phyloP scores from a whole-genome alignment of 1,140 invertebrate genomes.

The Coptotermes formosanus region DNA sequence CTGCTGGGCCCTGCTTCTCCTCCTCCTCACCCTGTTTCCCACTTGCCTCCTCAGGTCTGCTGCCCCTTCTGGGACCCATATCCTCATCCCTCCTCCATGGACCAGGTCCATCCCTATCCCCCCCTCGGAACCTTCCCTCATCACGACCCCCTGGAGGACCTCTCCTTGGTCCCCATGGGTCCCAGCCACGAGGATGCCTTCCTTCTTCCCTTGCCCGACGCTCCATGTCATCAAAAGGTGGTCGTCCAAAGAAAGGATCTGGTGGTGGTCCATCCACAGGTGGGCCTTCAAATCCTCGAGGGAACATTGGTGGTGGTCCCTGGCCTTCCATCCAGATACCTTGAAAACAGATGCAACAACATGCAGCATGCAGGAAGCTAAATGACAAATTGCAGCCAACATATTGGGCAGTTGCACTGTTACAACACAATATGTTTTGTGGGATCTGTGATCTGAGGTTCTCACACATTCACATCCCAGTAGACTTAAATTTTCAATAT shows the following conservation, averaged over 20 bases:
- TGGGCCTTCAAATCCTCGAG: constrained; percentile 32
- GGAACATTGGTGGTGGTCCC: constrained; percentile 40
- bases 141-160: background rate
- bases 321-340: constrained; percentile 40
- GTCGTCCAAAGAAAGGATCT: constrained; percentile 45
- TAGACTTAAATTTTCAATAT: too few species aligned
- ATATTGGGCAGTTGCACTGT: background rate
- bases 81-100: constrained; percentile 5
- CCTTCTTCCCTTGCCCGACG: constrained; percentile 33
- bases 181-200: constrained; percentile 21
- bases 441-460: too few species aligned
- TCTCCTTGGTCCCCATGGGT: background rate
- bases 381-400: background rate
- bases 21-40: constrained; percentile 3
- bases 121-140: constrained; percentile 9
- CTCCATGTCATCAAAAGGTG: constrained; percentile 46
- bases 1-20: background rate
- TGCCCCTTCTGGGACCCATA: background rate
- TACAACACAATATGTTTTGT: too few species aligned
- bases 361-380: background rate
- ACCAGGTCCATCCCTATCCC: constrained; percentile 13
- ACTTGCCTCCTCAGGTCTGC: constrained; percentile 23
- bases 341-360: constrained; percentile 24
- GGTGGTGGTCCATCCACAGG: constrained; percentile 24
- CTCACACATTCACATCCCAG: too few species aligned